phyloP scores from a whole-genome alignment of 2,888 invertebrate species.

The Noctua comes region DNA sequence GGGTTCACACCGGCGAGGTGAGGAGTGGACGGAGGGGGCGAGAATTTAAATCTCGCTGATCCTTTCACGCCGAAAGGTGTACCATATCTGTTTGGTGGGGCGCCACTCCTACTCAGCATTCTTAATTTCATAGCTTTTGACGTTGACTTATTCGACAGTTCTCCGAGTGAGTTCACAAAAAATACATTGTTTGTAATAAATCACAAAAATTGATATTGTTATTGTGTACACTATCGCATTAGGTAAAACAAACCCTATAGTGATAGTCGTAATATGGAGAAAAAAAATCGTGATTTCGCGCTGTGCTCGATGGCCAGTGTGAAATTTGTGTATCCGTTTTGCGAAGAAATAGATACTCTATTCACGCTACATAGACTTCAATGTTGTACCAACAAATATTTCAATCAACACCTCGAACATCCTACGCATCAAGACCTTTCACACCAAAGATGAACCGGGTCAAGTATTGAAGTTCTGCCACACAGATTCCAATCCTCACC shows the following conservation, averaged over 20 bases:
- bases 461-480: not conserved
- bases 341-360: not conserved
- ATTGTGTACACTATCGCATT: not conserved
- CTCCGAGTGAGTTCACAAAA: not conserved
- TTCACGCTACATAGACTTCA: not conserved
- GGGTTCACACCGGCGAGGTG: not conserved
- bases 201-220: not conserved
- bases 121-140: not conserved
- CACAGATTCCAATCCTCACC: not conserved
- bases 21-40: not conserved
- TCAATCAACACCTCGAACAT: not conserved
- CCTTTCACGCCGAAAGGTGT: not conserved
- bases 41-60: not conserved
- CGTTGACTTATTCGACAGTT: not conserved
- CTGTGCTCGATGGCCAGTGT: not conserved
- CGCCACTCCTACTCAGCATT: not conserved
- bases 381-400: not conserved
- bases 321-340: not conserved
- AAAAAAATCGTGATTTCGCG: not conserved
- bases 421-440: not conserved
- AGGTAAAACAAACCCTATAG: not conserved
- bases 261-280: not conserved
- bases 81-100: not conserved
- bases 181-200: not conserved
- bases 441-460: not conserved